Evolutionary conservation across 2,113 vertebrate species (phyloP).

Genomic region (Oreochromis spilurus): DNA sequence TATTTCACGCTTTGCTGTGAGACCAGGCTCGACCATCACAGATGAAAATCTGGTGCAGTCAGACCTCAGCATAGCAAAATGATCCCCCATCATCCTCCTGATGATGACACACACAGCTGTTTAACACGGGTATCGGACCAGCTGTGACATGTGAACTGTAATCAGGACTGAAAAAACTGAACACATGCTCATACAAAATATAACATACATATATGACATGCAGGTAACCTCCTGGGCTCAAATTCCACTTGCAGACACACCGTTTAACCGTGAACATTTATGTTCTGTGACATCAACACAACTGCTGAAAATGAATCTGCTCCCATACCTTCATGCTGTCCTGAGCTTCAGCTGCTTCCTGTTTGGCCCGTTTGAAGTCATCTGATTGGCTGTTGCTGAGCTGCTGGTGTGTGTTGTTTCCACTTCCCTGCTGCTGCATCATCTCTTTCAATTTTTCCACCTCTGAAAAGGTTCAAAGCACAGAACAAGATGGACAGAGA

Average conservation of each 20-base stretch:
- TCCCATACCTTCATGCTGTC: constrained; percentile 56
- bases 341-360: constrained; percentile 33
- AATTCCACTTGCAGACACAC: not conserved
- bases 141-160: not conserved
- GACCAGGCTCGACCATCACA: accelerated
- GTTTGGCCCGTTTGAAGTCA: constrained; percentile 30
- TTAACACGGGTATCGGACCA: not conserved
- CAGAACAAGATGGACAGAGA: not conserved
- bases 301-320: not conserved
- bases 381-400: not conserved
- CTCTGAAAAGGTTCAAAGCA: constrained; percentile 43
- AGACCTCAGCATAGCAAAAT: not conserved
- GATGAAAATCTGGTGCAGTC: not conserved
- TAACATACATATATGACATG: not conserved
- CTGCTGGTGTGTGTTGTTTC: not conserved
- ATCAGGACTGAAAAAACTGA: not conserved
- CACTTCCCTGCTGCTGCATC: constrained; percentile 5
- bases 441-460: constrained; percentile 51
- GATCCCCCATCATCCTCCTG: accelerated
- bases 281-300: accelerated
- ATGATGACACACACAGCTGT: accelerated
- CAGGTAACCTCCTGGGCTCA: not conserved
- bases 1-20: accelerated
- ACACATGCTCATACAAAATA: accelerated
- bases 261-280: accelerated